Conservation (phyloP, 2,888 invertebrate species). For the Chymomyza amoena region DNA sequence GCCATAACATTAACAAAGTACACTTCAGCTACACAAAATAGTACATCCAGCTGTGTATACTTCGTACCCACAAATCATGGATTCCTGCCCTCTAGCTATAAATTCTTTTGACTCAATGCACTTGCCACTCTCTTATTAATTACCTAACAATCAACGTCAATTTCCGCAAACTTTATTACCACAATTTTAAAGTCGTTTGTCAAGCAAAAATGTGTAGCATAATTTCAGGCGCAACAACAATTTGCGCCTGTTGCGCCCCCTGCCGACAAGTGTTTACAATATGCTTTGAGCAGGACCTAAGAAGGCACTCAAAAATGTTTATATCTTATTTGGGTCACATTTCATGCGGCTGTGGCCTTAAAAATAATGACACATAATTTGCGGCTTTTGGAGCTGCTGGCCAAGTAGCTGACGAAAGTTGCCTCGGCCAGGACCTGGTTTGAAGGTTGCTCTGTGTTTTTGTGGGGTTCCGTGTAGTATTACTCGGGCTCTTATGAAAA, state of each 20-base stretch:
- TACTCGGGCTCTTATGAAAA: slow-evolving; percentile 43
- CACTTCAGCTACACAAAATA: not conserved
- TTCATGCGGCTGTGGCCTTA: slow-evolving; percentile 67
- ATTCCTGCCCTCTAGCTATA: not conserved
- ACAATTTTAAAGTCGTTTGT: slow-evolving; percentile 67
- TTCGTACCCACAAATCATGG: not conserved
- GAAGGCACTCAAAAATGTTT: slow-evolving; percentile 65
- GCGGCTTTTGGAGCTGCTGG: slow-evolving; percentile 58
- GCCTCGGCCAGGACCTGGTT: slow-evolving; percentile 13
- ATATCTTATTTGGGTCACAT: slow-evolving; percentile 73
- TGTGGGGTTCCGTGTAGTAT: slow-evolving; percentile 9
- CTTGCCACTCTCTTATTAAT: slow-evolving; percentile 59
- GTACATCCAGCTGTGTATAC: not conserved
- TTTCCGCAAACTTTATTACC: slow-evolving; percentile 62
- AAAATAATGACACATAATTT: slow-evolving; percentile 75
- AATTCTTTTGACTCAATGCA: not conserved
- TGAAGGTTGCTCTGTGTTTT: not conserved
- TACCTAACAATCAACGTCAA: slow-evolving; percentile 66
- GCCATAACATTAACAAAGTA: not conserved
- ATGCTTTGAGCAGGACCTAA: slow-evolving; percentile 48
- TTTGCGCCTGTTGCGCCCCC: slow-evolving; percentile 8
- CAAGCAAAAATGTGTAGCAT: slow-evolving; percentile 64
- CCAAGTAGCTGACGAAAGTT: slow-evolving; percentile 17
- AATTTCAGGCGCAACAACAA: slow-evolving; percentile 37
- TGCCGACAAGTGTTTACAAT: not conserved